Base-by-base conservation (phyloP, 1,140 invertebrate species). In the Leptonema lineaticorne region DNA sequence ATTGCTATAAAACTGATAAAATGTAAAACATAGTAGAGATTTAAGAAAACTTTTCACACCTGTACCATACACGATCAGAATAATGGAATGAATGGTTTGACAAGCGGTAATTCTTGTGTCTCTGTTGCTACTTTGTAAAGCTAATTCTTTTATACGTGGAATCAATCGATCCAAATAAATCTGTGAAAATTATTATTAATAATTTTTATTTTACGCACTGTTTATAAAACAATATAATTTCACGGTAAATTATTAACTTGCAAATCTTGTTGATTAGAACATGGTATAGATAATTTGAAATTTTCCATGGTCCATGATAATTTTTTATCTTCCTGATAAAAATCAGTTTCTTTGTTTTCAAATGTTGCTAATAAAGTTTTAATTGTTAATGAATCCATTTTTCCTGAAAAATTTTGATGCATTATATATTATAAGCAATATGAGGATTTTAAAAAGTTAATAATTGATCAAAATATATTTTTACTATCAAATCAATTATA, bases 41-140 rank as follows among this genome's bases (percentile, higher is more conserved):
- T n/a, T 48, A 24, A 5, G 48, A 3, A 22, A 16, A 37, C 20
- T 59, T 24, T 2, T 18, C 7, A 33, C 20, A 73, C 71, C 62
- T 59, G 68, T 73, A 22, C 71, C 71, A 50, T 73, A 73, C 24
- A 70, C 33, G 0, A 73, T 20, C 22, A 70, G 50, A n/a, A 70
- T 70, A 2, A 73, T 26, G 14, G 71, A 73, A 46, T 73, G 71
- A 8, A 73, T 57, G n/a, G 71, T 67, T 29, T 73, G 71, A 37
- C 71, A 73, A 8, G 71, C 71, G 1, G 63, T 70, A 20, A 73
- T 41, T 18, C 68, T 56, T 3, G 71, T 73, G 41, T 73, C 71
- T 28, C 71, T 24, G 48, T 73, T 73, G 45, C 48, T 70, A 48
- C 71, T 68, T 6, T 33, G 67, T 7, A 73, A 18, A 14, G 68